These are phyloP conservation scores for Nomada fabriciana DNA, from an alignment of 2,888 invertebrate species.

Conservation along the genomic window DNA sequence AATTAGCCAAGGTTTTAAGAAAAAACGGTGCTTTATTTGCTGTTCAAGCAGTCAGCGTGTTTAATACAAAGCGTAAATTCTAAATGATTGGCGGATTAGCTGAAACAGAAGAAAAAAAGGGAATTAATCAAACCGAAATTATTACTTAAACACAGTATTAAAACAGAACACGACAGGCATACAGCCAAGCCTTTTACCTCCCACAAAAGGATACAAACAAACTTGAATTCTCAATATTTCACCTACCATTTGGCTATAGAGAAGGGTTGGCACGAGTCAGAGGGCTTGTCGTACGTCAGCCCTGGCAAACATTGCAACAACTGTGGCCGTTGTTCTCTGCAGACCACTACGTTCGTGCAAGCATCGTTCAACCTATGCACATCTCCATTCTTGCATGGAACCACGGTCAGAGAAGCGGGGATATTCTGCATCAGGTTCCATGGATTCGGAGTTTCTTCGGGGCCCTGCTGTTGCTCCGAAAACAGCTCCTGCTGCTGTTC, in stretches of 20 bases:
- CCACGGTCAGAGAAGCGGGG: slow-evolving; percentile 71
- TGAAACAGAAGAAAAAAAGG: slow-evolving; percentile 60
- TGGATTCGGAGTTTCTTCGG: slow-evolving; percentile 58
- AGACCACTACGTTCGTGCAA: slow-evolving; percentile 78
- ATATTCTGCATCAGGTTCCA: slow-evolving; percentile 75
- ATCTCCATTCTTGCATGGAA: slow-evolving; percentile 76
- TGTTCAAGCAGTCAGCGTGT: slow-evolving; percentile 50
- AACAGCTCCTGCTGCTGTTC: slow-evolving; percentile 29
- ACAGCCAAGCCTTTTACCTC: no score
- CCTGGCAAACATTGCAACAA: slow-evolving; percentile 76
- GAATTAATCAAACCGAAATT: background rate
- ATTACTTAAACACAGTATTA: background rate
- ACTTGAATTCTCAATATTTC: background rate
- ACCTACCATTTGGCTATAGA: slow-evolving; percentile 79
- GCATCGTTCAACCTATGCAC: slow-evolving; percentile 76
- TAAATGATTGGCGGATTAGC: slow-evolving; percentile 66
- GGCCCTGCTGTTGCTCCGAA: background rate
- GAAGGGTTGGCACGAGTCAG: slow-evolving; percentile 77
- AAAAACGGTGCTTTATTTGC: slow-evolving; percentile 58
- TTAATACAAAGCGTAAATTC: slow-evolving; percentile 61
- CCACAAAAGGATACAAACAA: background rate
- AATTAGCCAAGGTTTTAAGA: slow-evolving; percentile 8
- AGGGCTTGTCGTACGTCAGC: slow-evolving; percentile 76
- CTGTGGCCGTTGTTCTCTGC: slow-evolving; percentile 75
- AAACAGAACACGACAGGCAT: background rate